Percentiles rank a stretch among this genome's conserved stretches.
Evolutionary conservation across 2,888 invertebrate species (phyloP).

Genomic region (Tenthredo amoena): DNA sequence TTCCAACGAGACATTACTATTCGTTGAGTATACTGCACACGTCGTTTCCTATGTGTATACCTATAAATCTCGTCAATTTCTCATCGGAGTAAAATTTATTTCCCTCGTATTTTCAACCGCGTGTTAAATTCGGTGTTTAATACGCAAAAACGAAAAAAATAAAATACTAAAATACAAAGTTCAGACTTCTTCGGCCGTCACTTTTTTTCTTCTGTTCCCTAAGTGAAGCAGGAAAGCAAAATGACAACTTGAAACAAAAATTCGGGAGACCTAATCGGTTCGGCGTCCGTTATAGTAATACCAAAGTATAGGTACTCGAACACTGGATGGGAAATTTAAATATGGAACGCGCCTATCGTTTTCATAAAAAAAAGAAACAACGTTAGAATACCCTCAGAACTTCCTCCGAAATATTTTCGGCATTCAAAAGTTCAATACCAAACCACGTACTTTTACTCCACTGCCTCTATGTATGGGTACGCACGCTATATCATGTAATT

Average conservation of each 20-base stretch:
- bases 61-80: neutral
- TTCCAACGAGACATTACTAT: neutral
- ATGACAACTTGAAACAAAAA: slow-evolving; percentile 33
- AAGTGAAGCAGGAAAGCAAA: slow-evolving; percentile 16
- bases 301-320: neutral
- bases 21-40: neutral
- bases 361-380: slow-evolving; percentile 8
- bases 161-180: neutral
- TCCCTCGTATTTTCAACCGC: neutral
- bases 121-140: neutral
- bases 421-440: slow-evolving; percentile 23
- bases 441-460: neutral
- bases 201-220: slow-evolving; percentile 13
- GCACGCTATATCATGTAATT: neutral
- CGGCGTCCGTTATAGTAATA: slow-evolving; percentile 30
- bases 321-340: slow-evolving; percentile 15
- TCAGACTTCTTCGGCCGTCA: neutral
- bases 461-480: neutral
- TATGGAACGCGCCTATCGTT: neutral
- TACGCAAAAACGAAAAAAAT: neutral
- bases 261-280: slow-evolving; percentile 33
- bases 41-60: neutral
- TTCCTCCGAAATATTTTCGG: neutral
- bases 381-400: neutral
- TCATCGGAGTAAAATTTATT: neutral